Base-by-base conservation (phyloP, 2,113 vertebrate genomes). In the Corvus moneduloides region DNA sequence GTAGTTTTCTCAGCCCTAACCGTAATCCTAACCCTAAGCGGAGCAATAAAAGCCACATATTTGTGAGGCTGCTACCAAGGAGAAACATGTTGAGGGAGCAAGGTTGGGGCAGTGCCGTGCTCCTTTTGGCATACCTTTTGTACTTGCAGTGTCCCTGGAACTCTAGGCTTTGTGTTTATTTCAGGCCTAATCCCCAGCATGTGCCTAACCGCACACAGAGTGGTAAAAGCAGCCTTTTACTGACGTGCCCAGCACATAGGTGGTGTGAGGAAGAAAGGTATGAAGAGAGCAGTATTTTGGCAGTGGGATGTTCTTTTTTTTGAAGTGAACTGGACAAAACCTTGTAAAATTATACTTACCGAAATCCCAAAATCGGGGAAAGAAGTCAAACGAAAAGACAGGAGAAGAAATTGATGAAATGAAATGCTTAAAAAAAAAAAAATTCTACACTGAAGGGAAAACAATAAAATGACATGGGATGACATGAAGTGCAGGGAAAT, bases 381-480 rank as follows among this genome's bases (percentile, higher is more conserved):
- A 3, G 1, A 37, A 52, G 16, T 61, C 30, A 61, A 52, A 71
- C 0, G 1, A 71, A 62, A 62, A n/a, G 5, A 35, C 13, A 16
- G 8, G 55, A 61, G 20, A 72, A 30, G 13, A 61, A 52, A 52
- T 0, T 35, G 10, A 51, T 61, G 12, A 51, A n/a, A 71, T 15
- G 0, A 30, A 59, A 71, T 51, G 9, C 5, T 48, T 26, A 18
- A 33, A 37, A 77, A 59, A 59, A 59, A 7, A 37, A 43, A 19
- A 33, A 39, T 4, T 51, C 16, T 35, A 8, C 10, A 44, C 20
- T 0, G 0, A 52, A 72, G 26, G 2, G 5, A 37, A 12, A 3
- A 21, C 3, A 72, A 5, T 26, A 16, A 72, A 59, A 61, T 43
- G 41, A 5, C 22, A 22, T 13, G 13, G 37, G 10, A 52, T 62